Evolutionary conservation across 2,888 invertebrate genomes (phyloP).

Genomic region (Archips crataeganus): DNA sequence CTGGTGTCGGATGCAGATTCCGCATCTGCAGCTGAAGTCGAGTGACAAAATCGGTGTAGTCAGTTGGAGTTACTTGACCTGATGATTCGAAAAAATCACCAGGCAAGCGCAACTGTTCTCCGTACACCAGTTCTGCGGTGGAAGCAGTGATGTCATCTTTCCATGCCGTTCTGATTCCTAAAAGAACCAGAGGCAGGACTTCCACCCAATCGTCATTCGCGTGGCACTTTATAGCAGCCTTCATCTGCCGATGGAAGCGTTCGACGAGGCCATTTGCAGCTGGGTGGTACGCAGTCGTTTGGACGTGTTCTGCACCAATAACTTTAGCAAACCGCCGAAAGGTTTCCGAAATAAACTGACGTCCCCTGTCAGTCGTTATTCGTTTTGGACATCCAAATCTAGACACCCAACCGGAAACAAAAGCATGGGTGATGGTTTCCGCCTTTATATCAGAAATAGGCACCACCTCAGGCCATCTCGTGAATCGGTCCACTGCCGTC

Average conservation of each 20-base stretch:
- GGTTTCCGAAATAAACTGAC: slow-evolving; percentile 47
- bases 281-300: slow-evolving; percentile 35
- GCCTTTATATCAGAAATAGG: slow-evolving; percentile 55
- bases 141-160: slow-evolving; percentile 18
- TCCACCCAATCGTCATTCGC: slow-evolving; percentile 41
- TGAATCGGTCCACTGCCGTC: slow-evolving; percentile 52
- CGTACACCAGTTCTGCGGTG: slow-evolving; percentile 42
- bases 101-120: slow-evolving; percentile 45
- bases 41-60: slow-evolving; percentile 13
- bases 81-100: slow-evolving; percentile 44
- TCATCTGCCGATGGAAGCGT: slow-evolving; percentile 58
- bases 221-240: slow-evolving; percentile 49
- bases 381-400: slow-evolving; percentile 58
- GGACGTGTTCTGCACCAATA: slow-evolving; percentile 5
- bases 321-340: slow-evolving; percentile 6
- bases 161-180: slow-evolving; percentile 19
- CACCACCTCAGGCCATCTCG: slow-evolving; percentile 57
- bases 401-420: slow-evolving; percentile 59
- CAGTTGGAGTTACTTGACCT: slow-evolving; percentile 1
- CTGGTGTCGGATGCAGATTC: slow-evolving; percentile 5
- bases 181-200: slow-evolving; percentile 20
- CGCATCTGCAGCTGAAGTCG: neutral
- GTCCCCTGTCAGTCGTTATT: slow-evolving; percentile 18
- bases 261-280: slow-evolving; percentile 65
- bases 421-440: slow-evolving; percentile 49